phyloP scores from a whole-genome alignment of 2,888 invertebrate genomes.

The Thysanoteuthis rhombus region DNA sequence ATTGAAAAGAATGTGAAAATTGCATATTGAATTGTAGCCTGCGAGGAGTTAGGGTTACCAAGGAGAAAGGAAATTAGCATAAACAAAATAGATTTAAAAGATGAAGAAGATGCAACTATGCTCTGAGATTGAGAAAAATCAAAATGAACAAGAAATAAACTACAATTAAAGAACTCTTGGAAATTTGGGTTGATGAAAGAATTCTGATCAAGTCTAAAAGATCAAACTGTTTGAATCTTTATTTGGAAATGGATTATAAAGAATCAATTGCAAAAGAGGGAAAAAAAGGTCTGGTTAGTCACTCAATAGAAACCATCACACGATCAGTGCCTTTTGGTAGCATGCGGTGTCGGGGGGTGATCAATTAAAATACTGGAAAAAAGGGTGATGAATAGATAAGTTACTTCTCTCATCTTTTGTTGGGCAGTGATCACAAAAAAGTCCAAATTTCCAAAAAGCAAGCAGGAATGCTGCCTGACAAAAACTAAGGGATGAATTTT shows the following conservation, averaged over 20 bases:
- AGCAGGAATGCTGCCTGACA: too few relatives aligned
- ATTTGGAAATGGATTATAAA: not conserved
- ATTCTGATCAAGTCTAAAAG: not conserved
- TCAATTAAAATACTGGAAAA: too few relatives aligned
- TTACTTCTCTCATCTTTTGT: too few relatives aligned
- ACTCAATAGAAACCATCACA: too few relatives aligned
- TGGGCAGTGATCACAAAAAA: too few relatives aligned
- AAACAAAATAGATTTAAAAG: not conserved
- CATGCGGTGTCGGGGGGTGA: too few relatives aligned
- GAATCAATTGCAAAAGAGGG: not conserved
- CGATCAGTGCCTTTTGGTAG: too few relatives aligned
- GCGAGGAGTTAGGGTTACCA: not conserved
- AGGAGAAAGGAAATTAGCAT: not conserved
- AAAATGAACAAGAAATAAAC: not conserved
- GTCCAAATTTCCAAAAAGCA: too few relatives aligned
- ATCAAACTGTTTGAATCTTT: slow-evolving; percentile 12
- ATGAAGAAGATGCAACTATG: not conserved
- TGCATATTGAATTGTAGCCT: not conserved
- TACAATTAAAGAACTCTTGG: not conserved
- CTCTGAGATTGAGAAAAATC: not conserved
- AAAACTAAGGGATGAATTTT: too few relatives aligned
- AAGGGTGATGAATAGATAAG: too few relatives aligned
- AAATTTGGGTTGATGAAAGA: not conserved
- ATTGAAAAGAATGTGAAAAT: not conserved
- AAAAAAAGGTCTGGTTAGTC: too few relatives aligned